Evolutionary conservation across 2,113 vertebrate species (phyloP).

Genomic region (Xyrauchen texanus): DNA sequence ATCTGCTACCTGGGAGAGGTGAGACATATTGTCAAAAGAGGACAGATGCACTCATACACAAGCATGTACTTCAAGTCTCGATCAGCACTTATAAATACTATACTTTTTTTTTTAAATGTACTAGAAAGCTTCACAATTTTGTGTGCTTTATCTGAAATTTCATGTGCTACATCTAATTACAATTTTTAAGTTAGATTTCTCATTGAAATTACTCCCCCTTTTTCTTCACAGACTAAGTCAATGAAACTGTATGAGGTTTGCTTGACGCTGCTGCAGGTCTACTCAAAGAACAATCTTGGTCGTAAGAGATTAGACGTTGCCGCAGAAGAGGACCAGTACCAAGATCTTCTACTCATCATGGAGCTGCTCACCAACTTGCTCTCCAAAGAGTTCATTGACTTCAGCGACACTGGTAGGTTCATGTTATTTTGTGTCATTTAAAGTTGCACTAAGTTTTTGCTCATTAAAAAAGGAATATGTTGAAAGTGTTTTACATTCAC

Average conservation of each 20-base stretch:
- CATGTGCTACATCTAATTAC: no score
- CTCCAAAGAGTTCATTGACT: constrained; percentile 98
- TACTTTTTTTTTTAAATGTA: no score
- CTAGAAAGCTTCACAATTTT: no score
- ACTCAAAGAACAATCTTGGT: constrained; percentile 95
- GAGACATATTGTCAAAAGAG: constrained; percentile 50
- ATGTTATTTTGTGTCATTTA: not conserved
- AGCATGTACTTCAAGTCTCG: no score
- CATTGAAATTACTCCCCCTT: no score
- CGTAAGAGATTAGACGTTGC: constrained; percentile 88
- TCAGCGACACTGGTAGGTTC: constrained; percentile 90
- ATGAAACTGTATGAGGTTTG: constrained; percentile 98
- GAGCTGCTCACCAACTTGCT: constrained; percentile 97
- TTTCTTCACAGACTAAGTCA: constrained; percentile 85
- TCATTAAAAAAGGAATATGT: no score
- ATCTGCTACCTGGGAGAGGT: constrained; percentile 99
- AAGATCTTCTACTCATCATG: constrained; percentile 99
- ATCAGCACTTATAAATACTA: no score
- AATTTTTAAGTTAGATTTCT: no score
- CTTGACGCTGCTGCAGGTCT: constrained; percentile 94
- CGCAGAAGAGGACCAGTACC: constrained; percentile 96
- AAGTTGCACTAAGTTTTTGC: no score
- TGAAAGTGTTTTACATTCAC: no score
- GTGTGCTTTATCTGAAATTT: no score
- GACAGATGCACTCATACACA: no score